phyloP scores from a whole-genome alignment of 2,888 invertebrate genomes.

The Smittia sp. region DNA sequence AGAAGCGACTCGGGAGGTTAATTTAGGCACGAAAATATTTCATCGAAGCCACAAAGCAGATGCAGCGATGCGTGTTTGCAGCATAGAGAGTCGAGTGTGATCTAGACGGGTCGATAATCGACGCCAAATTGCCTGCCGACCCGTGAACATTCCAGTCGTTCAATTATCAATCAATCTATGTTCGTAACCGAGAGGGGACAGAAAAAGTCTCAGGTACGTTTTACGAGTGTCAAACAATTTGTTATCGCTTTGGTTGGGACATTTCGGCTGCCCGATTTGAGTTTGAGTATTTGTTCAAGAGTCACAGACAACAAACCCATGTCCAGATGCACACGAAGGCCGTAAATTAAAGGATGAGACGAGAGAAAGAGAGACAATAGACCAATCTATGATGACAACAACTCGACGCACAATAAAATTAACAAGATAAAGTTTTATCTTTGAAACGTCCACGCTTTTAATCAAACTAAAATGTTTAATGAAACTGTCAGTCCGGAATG shows the following conservation, averaged over 20 bases:
- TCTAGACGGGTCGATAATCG: no score
- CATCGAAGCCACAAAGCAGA: neutral
- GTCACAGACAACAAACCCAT: neutral
- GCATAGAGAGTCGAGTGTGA: no score
- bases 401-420: constrained; percentile 1
- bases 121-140: no score
- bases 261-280: neutral
- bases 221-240: constrained; percentile 17
- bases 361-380: neutral
- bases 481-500: neutral
- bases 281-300: neutral
- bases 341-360: neutral
- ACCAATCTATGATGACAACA: no score
- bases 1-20: neutral
- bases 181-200: neutral
- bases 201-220: constrained; percentile 12
- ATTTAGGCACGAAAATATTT: neutral
- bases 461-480: neutral
- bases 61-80: neutral
- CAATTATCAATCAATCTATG: no score
- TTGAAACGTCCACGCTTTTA: neutral
- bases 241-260: constrained; percentile 19
- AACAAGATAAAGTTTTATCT: neutral
- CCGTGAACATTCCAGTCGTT: no score
- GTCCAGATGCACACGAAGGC: neutral